Evolutionary conservation across 2,888 invertebrate species (phyloP).

Genomic region (Dione juno): DNA sequence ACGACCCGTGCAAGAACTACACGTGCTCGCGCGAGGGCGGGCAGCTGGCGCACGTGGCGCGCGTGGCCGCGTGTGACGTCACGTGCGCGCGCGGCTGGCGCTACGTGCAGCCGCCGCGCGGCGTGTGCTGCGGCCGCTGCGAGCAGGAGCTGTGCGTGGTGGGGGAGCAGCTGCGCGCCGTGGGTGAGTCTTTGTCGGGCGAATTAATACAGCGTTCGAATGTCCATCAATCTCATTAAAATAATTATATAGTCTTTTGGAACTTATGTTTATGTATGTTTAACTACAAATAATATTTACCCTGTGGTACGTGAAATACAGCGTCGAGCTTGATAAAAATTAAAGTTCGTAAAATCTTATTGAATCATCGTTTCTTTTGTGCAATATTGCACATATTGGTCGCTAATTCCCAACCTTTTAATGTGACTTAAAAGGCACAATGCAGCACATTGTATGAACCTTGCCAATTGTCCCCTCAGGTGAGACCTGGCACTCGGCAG

Average conservation of each 20-base stretch:
- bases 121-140: conserved; percentile 86
- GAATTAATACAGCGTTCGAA: too few species aligned
- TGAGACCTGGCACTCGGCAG: conserved; percentile 84
- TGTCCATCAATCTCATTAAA: too few species aligned
- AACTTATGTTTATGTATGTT: too few species aligned
- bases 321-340: too few species aligned
- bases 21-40: conserved; percentile 75
- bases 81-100: conserved; percentile 83
- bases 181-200: conserved; percentile 65
- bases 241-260: too few species aligned
- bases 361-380: too few species aligned
- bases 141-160: conserved; percentile 83
- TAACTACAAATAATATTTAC: too few species aligned
- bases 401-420: too few species aligned
- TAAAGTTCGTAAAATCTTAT: too few species aligned
- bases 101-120: conserved; percentile 69
- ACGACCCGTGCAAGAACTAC: conserved; percentile 81
- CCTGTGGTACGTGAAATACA: too few species aligned
- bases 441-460: neutral
- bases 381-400: too few species aligned
- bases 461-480: conserved; percentile 51
- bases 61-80: conserved; percentile 68
- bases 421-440: too few species aligned
- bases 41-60: conserved; percentile 66
- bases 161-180: conserved; percentile 72